These are phyloP conservation scores for Drosophila santomea DNA, from an alignment of 1,140 invertebrate genomes.

Conservation along the genomic window DNA sequence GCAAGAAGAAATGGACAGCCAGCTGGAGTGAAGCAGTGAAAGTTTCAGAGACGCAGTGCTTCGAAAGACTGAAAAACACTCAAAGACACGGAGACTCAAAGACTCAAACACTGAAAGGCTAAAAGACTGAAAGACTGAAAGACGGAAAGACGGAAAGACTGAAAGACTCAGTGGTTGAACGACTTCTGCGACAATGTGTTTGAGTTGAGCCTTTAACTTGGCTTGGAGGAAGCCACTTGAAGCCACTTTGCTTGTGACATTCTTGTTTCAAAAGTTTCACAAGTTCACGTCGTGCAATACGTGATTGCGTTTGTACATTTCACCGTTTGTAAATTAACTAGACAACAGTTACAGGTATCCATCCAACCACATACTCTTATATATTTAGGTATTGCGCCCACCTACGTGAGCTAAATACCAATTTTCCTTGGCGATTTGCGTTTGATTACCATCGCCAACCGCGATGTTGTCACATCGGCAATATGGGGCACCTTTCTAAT, in stretches of 20 bases:
- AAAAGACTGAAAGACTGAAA: neutral
- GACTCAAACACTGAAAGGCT: neutral
- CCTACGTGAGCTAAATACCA: slow-evolving; percentile 53
- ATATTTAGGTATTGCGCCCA: slow-evolving; percentile 36
- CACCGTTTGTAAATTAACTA: neutral
- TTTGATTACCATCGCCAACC: slow-evolving; percentile 3
- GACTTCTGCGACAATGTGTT: slow-evolving; percentile 6
- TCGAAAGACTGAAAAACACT: neutral
- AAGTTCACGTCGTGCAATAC: slow-evolving; percentile 44
- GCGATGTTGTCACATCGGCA: slow-evolving; percentile 66
- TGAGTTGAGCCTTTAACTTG: neutral
- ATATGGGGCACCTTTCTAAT: slow-evolving; percentile 54
- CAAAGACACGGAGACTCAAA: slow-evolving; percentile 9
- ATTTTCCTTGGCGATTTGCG: slow-evolving; percentile 17
- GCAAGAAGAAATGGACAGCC: slow-evolving; percentile 16
- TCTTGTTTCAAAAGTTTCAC: slow-evolving; percentile 56
- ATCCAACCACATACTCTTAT: neutral
- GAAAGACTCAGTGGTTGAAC: slow-evolving; percentile 20
- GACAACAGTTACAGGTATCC: slow-evolving; percentile 11
- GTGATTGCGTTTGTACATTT: slow-evolving; percentile 55
- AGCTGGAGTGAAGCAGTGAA: slow-evolving; percentile 43
- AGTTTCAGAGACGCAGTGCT: slow-evolving; percentile 16
- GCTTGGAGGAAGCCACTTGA: slow-evolving; percentile 11
- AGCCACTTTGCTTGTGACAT: slow-evolving; percentile 37
- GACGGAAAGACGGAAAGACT: neutral